These are phyloP conservation scores for Australoheros scitulus DNA, from an alignment of 2,113 vertebrate genomes.

Conservation along the genomic window DNA sequence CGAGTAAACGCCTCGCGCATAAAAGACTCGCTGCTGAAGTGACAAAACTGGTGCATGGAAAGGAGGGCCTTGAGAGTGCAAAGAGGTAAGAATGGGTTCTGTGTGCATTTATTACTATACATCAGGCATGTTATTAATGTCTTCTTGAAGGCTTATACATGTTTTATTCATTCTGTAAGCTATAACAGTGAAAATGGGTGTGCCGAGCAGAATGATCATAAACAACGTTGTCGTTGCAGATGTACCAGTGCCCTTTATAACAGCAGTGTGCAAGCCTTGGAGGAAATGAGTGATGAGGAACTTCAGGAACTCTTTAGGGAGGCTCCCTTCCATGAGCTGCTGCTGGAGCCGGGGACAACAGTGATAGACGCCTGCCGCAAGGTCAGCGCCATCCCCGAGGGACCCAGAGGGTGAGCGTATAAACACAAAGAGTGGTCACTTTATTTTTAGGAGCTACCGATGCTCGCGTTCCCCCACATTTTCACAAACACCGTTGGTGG, in stretches of 20 bases:
- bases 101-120: neutral
- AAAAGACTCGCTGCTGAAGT: constrained; percentile 95
- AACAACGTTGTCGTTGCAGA: constrained; percentile 66
- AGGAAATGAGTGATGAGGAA: constrained; percentile 91
- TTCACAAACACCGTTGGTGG: no score
- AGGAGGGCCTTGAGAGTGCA: constrained; percentile 90
- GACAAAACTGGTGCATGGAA: constrained; percentile 94
- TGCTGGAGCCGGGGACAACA: constrained; percentile 90
- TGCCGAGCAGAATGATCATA: neutral
- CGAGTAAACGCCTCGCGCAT: constrained; percentile 87
- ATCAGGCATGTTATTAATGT: neutral
- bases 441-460: no score
- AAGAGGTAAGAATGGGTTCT: constrained; percentile 83
- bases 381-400: constrained; percentile 87
- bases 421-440: no score
- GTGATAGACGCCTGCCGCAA: constrained; percentile 88
- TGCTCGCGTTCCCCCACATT: no score
- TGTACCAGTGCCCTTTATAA: constrained; percentile 90
- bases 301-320: constrained; percentile 91
- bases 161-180: neutral
- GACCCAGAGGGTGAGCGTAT: constrained; percentile 85
- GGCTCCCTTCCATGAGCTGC: constrained; percentile 88
- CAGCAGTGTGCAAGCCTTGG: constrained; percentile 84
- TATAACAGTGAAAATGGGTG: neutral
- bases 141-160: neutral